These are phyloP conservation scores for Gobius niger DNA, from an alignment of 2,113 vertebrate genomes.

Conservation along the genomic window DNA sequence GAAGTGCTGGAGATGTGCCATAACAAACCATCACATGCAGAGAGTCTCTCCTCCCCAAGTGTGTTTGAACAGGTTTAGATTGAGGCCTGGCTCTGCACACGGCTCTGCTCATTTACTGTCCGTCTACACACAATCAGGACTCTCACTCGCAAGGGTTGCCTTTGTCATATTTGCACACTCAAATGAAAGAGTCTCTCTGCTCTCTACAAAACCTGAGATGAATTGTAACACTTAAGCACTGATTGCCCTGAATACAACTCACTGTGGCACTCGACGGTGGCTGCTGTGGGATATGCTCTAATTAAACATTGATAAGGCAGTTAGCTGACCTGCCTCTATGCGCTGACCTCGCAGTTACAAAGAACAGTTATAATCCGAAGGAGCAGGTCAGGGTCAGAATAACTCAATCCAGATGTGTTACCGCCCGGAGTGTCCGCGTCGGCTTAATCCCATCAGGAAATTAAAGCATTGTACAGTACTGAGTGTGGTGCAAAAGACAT, in stretches of 20 bases:
- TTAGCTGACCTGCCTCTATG: slow-evolving; percentile 33
- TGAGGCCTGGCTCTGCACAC: slow-evolving; percentile 1
- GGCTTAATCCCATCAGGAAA: slow-evolving; percentile 58
- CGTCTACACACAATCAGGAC: slow-evolving; percentile 1
- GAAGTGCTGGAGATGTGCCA: slow-evolving; percentile 49
- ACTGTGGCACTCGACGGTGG: slow-evolving; percentile 10
- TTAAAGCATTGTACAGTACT: slow-evolving; percentile 49
- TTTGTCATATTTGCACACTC: slow-evolving; percentile 20
- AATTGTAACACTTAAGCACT: slow-evolving; percentile 17
- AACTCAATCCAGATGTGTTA: slow-evolving; percentile 66
- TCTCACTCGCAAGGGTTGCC: slow-evolving; percentile 9
- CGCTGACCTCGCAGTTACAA: slow-evolving; percentile 36
- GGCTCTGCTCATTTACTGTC: not conserved
- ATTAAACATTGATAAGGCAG: slow-evolving; percentile 52
- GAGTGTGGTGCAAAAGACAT: slow-evolving; percentile 16
- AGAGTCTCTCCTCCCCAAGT: slow-evolving; percentile 15
- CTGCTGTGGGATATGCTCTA: slow-evolving; percentile 30
- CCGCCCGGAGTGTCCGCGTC: slow-evolving; percentile 20
- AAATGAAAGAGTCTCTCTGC: slow-evolving; percentile 20
- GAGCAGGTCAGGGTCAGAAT: slow-evolving; percentile 56
- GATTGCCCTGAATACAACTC: not conserved
- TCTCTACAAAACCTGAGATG: not conserved
- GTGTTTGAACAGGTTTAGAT: slow-evolving; percentile 31
- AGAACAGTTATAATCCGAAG: slow-evolving; percentile 49
- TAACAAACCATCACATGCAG: slow-evolving; percentile 42